Percentiles rank a stretch among this genome's conserved stretches.
phyloP scores from a whole-genome alignment of 2,113 vertebrate genomes.

The Montifringilla adamsi region DNA sequence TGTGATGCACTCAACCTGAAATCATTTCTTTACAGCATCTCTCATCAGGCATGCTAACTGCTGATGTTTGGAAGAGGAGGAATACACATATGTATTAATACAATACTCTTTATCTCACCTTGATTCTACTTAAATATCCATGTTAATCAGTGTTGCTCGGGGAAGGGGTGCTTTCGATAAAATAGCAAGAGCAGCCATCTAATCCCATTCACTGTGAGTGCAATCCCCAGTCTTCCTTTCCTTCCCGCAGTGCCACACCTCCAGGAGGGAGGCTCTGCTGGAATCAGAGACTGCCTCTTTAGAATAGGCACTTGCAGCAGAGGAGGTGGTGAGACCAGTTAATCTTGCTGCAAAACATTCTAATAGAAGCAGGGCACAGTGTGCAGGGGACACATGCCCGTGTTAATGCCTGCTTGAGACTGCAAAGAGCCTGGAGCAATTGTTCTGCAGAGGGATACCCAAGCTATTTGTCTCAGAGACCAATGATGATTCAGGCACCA shows the following conservation, averaged over 20 bases:
- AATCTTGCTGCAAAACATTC: neutral
- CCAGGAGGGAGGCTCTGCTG: neutral
- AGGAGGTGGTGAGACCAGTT: slow-evolving; percentile 1
- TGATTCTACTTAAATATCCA: neutral
- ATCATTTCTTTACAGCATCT: neutral
- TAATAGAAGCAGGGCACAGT: neutral
- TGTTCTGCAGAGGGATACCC: neutral
- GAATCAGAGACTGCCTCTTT: neutral
- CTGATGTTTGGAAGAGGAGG: neutral
- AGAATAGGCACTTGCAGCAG: neutral
- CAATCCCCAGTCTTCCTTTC: neutral
- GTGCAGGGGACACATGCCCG: neutral
- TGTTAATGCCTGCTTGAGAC: neutral
- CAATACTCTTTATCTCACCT: neutral
- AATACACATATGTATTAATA: neutral
- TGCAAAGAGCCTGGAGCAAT: slow-evolving; percentile 8
- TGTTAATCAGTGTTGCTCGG: neutral
- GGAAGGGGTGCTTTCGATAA: neutral
- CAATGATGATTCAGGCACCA: neutral
- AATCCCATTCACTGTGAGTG: neutral
- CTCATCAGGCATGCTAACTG: neutral
- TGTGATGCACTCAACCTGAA: neutral
- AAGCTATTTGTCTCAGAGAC: neutral
- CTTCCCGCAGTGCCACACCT: slow-evolving; percentile 22
- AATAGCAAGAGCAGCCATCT: neutral